Percentiles rank a stretch among this genome's conserved stretches.
Evolutionary conservation across 1,140 invertebrate genomes (phyloP).

Genomic region (Ephestia elutella): DNA sequence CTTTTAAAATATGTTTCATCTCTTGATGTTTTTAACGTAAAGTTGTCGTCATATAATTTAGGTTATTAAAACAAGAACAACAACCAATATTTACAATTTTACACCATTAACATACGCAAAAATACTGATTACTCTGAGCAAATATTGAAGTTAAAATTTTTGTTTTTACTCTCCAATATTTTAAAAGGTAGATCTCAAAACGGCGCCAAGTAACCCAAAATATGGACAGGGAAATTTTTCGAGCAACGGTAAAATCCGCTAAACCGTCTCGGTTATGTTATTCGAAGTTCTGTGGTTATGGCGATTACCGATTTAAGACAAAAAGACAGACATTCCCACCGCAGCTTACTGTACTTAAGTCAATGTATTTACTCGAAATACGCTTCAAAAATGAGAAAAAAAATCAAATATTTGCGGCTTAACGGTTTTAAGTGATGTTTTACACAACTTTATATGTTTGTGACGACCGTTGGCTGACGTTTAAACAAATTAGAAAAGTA

Average conservation of each 20-base stretch:
- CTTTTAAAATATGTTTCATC: too few relatives aligned
- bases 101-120: too few relatives aligned
- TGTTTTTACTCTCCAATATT: too few relatives aligned
- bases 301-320: conserved; percentile 4
- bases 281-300: too few relatives aligned
- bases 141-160: too few relatives aligned
- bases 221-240: not conserved
- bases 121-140: too few relatives aligned
- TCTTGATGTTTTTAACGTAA: too few relatives aligned
- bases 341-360: not conserved
- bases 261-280: conserved; percentile 6
- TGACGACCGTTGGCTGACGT: too few relatives aligned
- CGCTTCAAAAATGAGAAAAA: not conserved
- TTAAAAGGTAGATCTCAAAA: too few relatives aligned
- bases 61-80: not conserved
- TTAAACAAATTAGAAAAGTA: too few relatives aligned
- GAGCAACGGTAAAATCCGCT: conserved; percentile 6
- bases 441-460: not conserved
- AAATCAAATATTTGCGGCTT: too few relatives aligned
- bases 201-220: not conserved
- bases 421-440: not conserved
- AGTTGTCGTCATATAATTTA: not conserved
- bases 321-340: not conserved
- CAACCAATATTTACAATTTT: too few relatives aligned
- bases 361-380: not conserved